A percentile compares a stretch with the other conserved stretches of the same genome.
phyloP scores from a whole-genome alignment of 1,140 invertebrate genomes.

The Polypedilum vanderplanki region DNA sequence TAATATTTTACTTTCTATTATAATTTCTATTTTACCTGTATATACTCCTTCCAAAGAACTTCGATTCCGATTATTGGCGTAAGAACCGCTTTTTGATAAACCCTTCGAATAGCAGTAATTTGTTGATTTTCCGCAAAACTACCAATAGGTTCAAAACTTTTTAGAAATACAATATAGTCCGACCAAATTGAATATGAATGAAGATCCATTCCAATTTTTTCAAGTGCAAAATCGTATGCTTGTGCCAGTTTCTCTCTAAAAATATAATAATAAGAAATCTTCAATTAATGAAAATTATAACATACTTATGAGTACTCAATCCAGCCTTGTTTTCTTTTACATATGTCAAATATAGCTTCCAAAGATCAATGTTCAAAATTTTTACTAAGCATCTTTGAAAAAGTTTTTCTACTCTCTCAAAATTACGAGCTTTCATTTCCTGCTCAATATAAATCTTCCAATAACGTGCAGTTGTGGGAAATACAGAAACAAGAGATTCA shows the following conservation, averaged over 20 bases:
- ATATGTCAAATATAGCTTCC: conserved; percentile 96
- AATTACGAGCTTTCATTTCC: conserved; percentile 94
- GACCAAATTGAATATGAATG: conserved; percentile 94
- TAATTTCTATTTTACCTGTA: no score
- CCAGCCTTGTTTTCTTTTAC: conserved; percentile 96
- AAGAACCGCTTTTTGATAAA: conserved; percentile 90
- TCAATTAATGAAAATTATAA: conserved; percentile 34
- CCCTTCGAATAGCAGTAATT: conserved; percentile 94
- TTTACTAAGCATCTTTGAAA: conserved; percentile 98
- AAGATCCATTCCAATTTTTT: conserved; percentile 98
- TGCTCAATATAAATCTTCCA: conserved; percentile 99
- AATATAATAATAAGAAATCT: not conserved
- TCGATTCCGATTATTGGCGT: conserved; percentile 98
- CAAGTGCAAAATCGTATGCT: conserved; percentile 97
- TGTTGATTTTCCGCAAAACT: conserved; percentile 99
- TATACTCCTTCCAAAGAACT: conserved; percentile 97
- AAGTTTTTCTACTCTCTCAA: conserved; percentile 96
- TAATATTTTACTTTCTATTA: no score
- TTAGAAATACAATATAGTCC: conserved; percentile 97
- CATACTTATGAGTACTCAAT: conserved; percentile 89
- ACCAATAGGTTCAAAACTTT: conserved; percentile 92
- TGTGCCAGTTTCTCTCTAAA: conserved; percentile 98
- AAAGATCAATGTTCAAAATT: conserved; percentile 97
- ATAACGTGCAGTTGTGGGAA: conserved; percentile 92
- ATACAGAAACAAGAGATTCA: conserved; percentile 86